phyloP scores from a whole-genome alignment of 1,140 invertebrate genomes.

The Nephila pilipes region DNA sequence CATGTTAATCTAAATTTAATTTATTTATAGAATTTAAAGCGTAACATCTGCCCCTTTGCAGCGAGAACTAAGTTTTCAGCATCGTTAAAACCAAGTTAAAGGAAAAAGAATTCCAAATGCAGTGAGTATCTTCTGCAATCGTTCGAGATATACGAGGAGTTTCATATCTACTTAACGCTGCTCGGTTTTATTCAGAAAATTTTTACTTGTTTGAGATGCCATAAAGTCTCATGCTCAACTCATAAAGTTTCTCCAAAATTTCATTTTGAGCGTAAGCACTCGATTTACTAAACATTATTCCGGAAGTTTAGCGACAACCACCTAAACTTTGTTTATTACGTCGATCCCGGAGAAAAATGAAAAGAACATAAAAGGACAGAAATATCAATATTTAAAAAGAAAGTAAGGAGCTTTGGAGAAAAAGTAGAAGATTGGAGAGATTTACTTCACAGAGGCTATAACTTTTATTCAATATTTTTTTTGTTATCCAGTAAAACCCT shows the following conservation, averaged over 20 bases:
- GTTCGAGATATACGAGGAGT: neutral
- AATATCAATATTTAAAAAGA: conserved; percentile 58
- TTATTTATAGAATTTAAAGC: neutral
- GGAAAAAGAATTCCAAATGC: neutral
- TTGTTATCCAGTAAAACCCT: neutral
- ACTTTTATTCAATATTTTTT: conserved; percentile 60
- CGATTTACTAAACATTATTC: conserved; percentile 67
- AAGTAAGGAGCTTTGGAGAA: neutral
- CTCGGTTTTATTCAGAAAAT: neutral
- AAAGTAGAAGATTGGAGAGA: neutral
- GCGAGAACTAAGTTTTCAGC: neutral
- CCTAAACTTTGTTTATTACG: conserved; percentile 33
- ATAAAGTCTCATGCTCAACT: conserved; percentile 48
- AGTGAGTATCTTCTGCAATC: neutral
- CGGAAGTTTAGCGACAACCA: conserved; percentile 54
- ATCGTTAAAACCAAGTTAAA: neutral
- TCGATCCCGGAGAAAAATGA: neutral
- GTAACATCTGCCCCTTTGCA: neutral
- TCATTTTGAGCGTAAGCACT: conserved; percentile 62
- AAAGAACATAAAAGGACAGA: conserved; percentile 41
- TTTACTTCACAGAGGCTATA: conserved; percentile 24
- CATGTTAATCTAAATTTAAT: neutral
- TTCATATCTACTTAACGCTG: conserved; percentile 20
- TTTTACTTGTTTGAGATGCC: conserved; percentile 18
- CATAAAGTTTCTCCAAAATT: conserved; percentile 50